Evolutionary conservation across 2,113 vertebrate genomes (phyloP).

Genomic region (Lamprologus lemairii): DNA sequence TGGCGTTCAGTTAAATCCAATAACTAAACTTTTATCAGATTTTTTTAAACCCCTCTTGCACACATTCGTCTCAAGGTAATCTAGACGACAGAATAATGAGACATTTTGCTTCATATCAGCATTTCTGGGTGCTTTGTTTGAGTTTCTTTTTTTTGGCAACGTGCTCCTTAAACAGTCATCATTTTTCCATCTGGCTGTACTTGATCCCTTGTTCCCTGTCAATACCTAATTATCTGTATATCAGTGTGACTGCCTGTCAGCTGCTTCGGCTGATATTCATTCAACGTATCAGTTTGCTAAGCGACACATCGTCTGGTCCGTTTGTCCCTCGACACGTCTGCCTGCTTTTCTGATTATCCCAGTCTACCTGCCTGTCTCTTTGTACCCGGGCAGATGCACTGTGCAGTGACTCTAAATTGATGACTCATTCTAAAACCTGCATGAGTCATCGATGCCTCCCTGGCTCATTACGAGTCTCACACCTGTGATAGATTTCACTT

Average conservation of each 20-base stretch:
- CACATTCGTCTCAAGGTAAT: neutral
- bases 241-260: neutral
- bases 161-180: neutral
- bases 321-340: neutral
- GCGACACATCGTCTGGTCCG: neutral
- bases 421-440: neutral
- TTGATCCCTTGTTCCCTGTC: neutral
- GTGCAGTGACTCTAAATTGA: neutral
- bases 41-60: neutral
- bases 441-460: constrained; percentile 3
- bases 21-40: neutral
- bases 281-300: neutral
- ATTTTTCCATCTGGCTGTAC: neutral
- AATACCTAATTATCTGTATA: neutral
- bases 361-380: neutral
- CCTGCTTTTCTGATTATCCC: neutral
- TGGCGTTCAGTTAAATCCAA: neutral
- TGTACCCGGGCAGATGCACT: neutral
- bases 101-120: neutral
- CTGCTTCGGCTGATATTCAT: neutral
- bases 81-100: neutral
- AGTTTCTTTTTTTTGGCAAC: neutral
- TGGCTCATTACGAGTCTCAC: neutral
- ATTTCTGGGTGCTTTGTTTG: neutral
- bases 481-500: neutral